phyloP scores from a whole-genome alignment of 2,888 invertebrate genomes.

The Xestia c-nigrum region DNA sequence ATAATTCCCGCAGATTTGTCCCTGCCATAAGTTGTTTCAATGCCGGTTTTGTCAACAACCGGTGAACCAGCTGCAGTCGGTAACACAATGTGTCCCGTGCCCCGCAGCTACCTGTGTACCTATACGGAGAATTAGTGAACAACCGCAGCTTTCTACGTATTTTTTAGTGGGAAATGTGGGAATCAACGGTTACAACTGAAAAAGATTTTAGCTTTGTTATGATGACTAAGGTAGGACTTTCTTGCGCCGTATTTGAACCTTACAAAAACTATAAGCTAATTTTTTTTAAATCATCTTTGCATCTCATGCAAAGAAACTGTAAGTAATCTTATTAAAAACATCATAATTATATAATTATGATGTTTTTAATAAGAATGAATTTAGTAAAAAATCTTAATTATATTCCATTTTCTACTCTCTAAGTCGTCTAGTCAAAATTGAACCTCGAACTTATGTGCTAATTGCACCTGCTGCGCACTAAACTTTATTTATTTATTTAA shows the following conservation, averaged over 20 bases:
- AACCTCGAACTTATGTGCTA: not conserved
- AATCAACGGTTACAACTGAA: not conserved
- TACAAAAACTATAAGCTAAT: not conserved
- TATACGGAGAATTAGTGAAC: conserved; percentile 6
- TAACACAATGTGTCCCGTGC: conserved; percentile 47
- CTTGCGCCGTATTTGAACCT: not conserved
- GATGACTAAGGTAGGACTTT: not conserved
- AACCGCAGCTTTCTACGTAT: conserved; percentile 11
- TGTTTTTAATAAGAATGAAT: not conserved
- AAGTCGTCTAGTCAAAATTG: not conserved
- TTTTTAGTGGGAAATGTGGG: not conserved
- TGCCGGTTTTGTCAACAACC: conserved; percentile 42
- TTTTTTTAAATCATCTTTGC: not conserved
- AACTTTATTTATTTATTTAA: no score
- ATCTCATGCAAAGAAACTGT: not conserved
- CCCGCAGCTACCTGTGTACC: conserved; percentile 45
- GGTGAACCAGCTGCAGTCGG: conserved; percentile 46
- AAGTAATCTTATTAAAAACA: not conserved
- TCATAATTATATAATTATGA: no score
- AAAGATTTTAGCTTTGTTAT: not conserved
- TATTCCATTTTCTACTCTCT: not conserved
- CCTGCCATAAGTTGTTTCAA: conserved; percentile 17
- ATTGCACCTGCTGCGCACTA: no score
- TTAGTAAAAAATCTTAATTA: not conserved
- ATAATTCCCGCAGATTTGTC: conserved; percentile 3